These are phyloP conservation scores for Pseudococcus jackbeardsleyi DNA, from an alignment of 2,888 invertebrate species.

Conservation along the genomic window DNA sequence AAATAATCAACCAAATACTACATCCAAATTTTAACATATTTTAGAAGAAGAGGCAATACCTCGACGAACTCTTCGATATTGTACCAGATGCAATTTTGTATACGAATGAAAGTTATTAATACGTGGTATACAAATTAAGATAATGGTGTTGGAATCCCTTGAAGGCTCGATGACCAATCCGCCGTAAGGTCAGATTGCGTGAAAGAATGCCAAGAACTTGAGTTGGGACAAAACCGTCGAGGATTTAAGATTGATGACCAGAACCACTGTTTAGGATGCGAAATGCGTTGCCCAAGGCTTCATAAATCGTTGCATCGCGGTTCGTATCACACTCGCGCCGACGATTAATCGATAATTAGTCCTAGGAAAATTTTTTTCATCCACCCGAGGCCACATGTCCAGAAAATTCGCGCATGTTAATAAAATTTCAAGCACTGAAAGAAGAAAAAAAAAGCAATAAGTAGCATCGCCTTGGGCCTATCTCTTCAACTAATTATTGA, in stretches of 20 bases:
- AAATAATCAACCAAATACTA: too few relatives aligned
- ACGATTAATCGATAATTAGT: constrained; percentile 42
- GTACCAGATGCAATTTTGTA: not conserved
- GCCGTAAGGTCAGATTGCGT: constrained; percentile 20
- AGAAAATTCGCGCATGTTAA: constrained; percentile 32
- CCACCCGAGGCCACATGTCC: not conserved
- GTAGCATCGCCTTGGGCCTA: not conserved
- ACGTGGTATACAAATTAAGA: not conserved
- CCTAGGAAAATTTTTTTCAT: not conserved
- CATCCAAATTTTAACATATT: too few relatives aligned
- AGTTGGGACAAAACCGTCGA: constrained; percentile 5
- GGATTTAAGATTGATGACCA: constrained; percentile 18
- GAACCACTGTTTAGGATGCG: constrained; percentile 29
- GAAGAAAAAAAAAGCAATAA: not conserved
- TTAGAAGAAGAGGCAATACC: too few relatives aligned
- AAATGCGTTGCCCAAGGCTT: constrained; percentile 10
- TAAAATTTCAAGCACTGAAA: not conserved
- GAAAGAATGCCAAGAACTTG: constrained; percentile 42
- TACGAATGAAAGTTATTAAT: not conserved
- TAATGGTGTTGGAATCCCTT: not conserved
- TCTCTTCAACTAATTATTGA: constrained; percentile 15
- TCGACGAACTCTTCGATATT: not conserved
- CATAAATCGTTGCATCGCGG: constrained; percentile 29
- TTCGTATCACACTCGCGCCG: not conserved
- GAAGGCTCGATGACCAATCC: not conserved